Percentiles rank a stretch among this genome's conserved stretches.
Evolutionary conservation across 2,797 vertebrate species (phyloP).

Genomic region (Gymnoscopelus microlampas): DNA sequence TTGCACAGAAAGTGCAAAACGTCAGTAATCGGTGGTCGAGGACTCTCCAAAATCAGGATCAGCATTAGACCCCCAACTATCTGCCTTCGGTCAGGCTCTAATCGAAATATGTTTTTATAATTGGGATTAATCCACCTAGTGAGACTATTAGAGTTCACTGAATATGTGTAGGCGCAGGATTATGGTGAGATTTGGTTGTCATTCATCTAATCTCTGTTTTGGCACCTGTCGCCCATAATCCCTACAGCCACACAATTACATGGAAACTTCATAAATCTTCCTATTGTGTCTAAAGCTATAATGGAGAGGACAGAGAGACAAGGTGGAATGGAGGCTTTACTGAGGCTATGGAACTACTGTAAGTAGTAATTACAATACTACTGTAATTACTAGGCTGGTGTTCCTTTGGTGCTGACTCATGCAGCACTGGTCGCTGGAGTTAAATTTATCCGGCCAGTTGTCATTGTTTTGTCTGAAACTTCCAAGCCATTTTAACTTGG

Average conservation of each 20-base stretch:
- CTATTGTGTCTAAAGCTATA: conserved; percentile 4
- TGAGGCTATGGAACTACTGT: too few species aligned
- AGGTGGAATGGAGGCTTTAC: too few species aligned
- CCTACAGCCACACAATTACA: neutral
- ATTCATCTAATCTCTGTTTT: neutral
- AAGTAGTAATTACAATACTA: too few species aligned
- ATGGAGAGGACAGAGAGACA: neutral
- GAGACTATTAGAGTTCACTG: conserved; percentile 25
- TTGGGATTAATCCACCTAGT: neutral
- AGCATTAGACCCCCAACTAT: neutral
- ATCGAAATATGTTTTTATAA: neutral
- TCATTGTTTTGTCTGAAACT: too few species aligned
- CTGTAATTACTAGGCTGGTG: too few species aligned
- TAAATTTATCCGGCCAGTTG: too few species aligned
- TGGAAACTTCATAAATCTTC: conserved; percentile 21
- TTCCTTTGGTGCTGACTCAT: too few species aligned
- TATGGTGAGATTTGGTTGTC: conserved; percentile 15
- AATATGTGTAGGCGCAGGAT: conserved; percentile 36
- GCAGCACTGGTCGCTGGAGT: too few species aligned
- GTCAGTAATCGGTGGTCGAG: too few species aligned
- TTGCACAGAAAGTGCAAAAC: too few species aligned
- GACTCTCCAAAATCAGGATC: too few species aligned
- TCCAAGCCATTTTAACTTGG: too few species aligned
- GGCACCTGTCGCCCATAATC: neutral
- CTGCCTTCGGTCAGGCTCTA: neutral